Evolutionary conservation across 2,888 invertebrate genomes (phyloP).

Genomic region (Chromoteleia sp.): DNA sequence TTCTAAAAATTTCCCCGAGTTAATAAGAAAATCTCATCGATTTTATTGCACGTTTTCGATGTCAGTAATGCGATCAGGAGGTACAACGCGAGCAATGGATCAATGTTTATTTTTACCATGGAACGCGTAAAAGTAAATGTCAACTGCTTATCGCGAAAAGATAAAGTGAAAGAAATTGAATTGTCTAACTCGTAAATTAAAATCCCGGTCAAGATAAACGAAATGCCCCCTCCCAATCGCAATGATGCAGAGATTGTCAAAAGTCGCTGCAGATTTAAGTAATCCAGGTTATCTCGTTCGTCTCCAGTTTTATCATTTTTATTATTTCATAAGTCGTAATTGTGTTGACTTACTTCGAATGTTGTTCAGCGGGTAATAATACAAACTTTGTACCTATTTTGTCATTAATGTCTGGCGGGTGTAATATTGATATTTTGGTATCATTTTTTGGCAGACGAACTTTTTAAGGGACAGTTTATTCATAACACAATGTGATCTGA

Average conservation of each 20-base stretch:
- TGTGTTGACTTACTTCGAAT: conserved; percentile 17
- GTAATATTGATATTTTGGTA: background rate
- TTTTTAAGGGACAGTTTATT: background rate
- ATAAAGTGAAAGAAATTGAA: conserved; percentile 38
- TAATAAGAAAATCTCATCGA: background rate
- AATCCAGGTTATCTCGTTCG: conserved; percentile 2
- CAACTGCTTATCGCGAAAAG: conserved; percentile 31
- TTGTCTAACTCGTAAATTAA: conserved; percentile 34
- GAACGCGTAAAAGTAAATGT: conserved; percentile 33
- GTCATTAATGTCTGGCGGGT: background rate
- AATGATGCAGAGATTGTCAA: conserved; percentile 10
- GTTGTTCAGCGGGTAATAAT: conserved; percentile 11
- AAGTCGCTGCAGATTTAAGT: conserved; percentile 9
- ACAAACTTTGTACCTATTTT: conserved; percentile 18
- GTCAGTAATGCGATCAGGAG: conserved; percentile 11
- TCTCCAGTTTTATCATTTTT: conserved; percentile 17
- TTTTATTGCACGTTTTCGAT: conserved; percentile 1
- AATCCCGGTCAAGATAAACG: conserved; percentile 17
- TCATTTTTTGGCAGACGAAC: conserved; percentile 1
- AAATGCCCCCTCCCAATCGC: background rate
- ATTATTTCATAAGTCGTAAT: conserved; percentile 13
- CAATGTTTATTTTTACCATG: conserved; percentile 56
- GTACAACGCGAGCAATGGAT: conserved; percentile 23
- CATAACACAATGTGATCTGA: too few relatives aligned
- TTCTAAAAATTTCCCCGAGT: background rate